A percentile compares a stretch with the other conserved stretches of the same genome.
Conservation (phyloP, 2,888 invertebrate species). For the Vanessa cardui region DNA sequence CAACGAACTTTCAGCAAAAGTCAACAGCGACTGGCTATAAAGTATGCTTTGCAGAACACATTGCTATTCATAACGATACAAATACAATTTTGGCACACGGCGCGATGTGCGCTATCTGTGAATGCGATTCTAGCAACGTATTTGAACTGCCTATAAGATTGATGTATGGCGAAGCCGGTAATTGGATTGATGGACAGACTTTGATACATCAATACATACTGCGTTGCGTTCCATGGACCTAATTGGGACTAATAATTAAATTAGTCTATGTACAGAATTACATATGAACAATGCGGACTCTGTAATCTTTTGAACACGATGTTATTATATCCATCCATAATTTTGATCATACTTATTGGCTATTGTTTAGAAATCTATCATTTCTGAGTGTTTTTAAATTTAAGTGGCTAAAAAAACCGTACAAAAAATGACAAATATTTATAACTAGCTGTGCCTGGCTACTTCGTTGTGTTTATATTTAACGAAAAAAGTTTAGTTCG, state of each 20-base stretch:
- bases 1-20: neutral
- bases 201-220: conserved; percentile 58
- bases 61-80: conserved; percentile 28
- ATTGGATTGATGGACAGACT: conserved; percentile 55
- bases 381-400: too few relatives aligned
- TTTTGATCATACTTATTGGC: too few relatives aligned
- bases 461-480: too few relatives aligned
- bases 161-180: conserved; percentile 57
- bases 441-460: too few relatives aligned
- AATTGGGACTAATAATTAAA: conserved; percentile 20
- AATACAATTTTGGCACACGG: conserved; percentile 30
- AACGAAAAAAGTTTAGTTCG: too few relatives aligned
- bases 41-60: conserved; percentile 27
- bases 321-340: too few relatives aligned
- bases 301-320: too few relatives aligned
- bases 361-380: too few relatives aligned
- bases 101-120: conserved; percentile 30
- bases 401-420: too few relatives aligned
- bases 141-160: conserved; percentile 55
- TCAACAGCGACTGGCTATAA: conserved; percentile 17
- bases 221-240: conserved; percentile 22
- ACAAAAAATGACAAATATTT: too few relatives aligned
- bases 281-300: neutral
- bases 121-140: conserved; percentile 31
- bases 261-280: conserved; percentile 8